Evolutionary conservation across 2,888 invertebrate genomes (phyloP).

Genomic region (Scaptomyza flava): DNA sequence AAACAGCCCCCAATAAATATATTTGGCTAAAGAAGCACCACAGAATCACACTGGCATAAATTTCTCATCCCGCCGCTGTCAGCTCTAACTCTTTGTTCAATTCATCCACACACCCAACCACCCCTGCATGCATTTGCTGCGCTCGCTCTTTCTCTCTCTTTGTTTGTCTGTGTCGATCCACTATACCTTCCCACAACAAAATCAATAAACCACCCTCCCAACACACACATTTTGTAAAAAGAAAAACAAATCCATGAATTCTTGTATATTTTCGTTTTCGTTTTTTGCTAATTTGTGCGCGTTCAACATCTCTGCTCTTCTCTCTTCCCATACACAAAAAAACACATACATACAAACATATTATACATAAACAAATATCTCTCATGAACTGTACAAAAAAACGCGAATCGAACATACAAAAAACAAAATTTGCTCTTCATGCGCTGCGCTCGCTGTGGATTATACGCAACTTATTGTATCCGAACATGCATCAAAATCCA

Average conservation of each 20-base stretch:
- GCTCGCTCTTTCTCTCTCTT: constrained; percentile 37
- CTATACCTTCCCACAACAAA: constrained; percentile 40
- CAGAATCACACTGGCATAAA: constrained; percentile 5
- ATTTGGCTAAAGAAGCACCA: constrained; percentile 4
- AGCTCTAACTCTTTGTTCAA: constrained; percentile 46
- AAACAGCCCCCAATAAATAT: constrained; percentile 33
- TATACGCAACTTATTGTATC: constrained; percentile 44
- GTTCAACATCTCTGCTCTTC: constrained; percentile 77
- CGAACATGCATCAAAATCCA: constrained; percentile 27
- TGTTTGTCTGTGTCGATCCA: constrained; percentile 39
- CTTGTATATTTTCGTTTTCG: constrained; percentile 65
- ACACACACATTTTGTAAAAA: constrained; percentile 55
- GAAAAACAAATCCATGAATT: constrained; percentile 50
- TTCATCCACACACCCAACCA: constrained; percentile 22
- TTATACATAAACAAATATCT: constrained; percentile 20
- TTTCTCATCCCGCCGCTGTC: constrained; percentile 37
- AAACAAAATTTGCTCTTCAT: constrained; percentile 60
- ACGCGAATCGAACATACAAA: constrained; percentile 56
- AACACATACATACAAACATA: constrained; percentile 28
- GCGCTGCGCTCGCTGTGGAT: constrained; percentile 77
- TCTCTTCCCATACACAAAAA: constrained; percentile 67
- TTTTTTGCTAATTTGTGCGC: constrained; percentile 76
- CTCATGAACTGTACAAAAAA: constrained; percentile 69
- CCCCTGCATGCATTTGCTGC: constrained; percentile 54
- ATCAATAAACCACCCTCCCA: constrained; percentile 4